phyloP scores from a whole-genome alignment of 2,113 vertebrate species.

The Psittacula cyanocephala region DNA sequence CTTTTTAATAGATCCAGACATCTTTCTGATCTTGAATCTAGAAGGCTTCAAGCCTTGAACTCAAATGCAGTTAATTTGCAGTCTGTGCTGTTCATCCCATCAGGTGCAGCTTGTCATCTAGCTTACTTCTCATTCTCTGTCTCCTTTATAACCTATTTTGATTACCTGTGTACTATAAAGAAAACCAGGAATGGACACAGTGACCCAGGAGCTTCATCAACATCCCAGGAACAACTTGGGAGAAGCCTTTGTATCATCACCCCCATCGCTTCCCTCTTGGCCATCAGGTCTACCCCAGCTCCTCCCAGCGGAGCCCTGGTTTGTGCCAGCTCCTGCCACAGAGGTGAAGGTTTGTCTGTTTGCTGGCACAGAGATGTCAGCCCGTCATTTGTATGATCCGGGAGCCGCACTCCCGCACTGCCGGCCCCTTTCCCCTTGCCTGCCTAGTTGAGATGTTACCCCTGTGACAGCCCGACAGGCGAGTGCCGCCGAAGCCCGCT shows the following conservation, averaged over 20 bases:
- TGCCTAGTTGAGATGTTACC: slow-evolving; percentile 85
- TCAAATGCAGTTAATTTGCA: not conserved
- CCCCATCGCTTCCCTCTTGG: not conserved
- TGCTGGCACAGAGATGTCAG: not conserved
- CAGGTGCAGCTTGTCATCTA: not conserved
- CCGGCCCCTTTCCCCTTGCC: not conserved
- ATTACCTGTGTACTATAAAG: not conserved
- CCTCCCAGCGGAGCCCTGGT: not conserved
- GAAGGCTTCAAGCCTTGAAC: not conserved
- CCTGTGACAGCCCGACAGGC: slow-evolving; percentile 80
- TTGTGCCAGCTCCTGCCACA: rapidly evolving
- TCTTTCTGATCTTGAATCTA: not conserved
- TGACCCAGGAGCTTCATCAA: rapidly evolving
- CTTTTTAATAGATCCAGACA: not conserved
- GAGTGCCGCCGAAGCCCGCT: not conserved
- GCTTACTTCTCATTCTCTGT: not conserved
- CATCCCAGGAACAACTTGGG: not conserved
- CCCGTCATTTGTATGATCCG: not conserved
- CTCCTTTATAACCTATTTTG: not conserved
- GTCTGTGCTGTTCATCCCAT: not conserved
- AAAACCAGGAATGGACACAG: not conserved
- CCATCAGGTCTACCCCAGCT: not conserved
- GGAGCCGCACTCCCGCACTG: not conserved
- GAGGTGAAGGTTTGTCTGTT: slow-evolving; percentile 28
- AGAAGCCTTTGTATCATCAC: rapidly evolving